phyloP scores from a whole-genome alignment of 2,888 invertebrate genomes.

The Oxystoma pomonae region DNA sequence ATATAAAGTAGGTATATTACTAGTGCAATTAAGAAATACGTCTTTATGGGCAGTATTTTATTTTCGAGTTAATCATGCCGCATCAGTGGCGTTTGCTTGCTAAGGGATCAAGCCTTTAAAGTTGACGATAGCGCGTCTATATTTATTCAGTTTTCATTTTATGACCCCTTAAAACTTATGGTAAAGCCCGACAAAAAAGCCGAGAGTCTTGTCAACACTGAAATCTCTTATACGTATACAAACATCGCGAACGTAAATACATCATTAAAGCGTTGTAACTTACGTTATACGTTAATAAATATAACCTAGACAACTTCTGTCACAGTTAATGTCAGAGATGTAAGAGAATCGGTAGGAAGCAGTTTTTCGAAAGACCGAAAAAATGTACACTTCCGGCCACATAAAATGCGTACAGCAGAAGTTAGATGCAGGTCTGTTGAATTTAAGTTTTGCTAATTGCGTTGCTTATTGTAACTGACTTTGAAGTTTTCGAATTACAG shows the following conservation, averaged over 20 bases:
- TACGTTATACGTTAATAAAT: not conserved
- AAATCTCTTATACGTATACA: not conserved
- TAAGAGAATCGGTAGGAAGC: too few species aligned
- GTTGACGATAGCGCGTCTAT: not conserved
- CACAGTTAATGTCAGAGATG: too few species aligned
- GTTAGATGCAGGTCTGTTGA: too few species aligned
- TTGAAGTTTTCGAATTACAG: too few species aligned
- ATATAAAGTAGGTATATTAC: too few species aligned
- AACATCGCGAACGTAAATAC: not conserved
- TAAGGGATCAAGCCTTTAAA: not conserved
- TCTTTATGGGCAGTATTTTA: too few species aligned
- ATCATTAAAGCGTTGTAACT: not conserved
- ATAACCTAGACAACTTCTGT: not conserved
- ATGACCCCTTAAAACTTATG: not conserved
- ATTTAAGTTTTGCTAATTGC: too few species aligned
- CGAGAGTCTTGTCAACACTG: not conserved
- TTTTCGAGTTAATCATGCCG: not conserved
- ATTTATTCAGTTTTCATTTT: not conserved
- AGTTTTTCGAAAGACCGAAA: too few species aligned
- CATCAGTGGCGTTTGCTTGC: not conserved
- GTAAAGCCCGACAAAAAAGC: not conserved
- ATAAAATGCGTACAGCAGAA: too few species aligned
- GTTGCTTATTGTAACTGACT: too few species aligned
- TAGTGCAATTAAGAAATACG: too few species aligned
- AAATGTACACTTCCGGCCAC: too few species aligned